Evolutionary conservation across 2,113 vertebrate genomes (phyloP).

Genomic region (Phocoena phocoena): DNA sequence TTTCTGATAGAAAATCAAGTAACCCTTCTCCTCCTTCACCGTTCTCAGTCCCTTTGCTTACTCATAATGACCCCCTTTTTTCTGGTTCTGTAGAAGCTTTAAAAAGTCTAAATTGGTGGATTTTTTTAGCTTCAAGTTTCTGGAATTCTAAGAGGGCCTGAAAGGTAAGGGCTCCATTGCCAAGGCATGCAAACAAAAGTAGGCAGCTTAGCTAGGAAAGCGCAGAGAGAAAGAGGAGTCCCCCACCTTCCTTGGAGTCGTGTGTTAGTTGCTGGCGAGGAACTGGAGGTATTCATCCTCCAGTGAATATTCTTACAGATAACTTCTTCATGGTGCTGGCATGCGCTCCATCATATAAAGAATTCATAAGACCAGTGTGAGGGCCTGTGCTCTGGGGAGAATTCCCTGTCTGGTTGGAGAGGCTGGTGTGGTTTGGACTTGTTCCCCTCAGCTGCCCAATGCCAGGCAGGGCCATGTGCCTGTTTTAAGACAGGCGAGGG

Average conservation of each 20-base stretch:
- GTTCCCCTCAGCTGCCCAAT: background rate
- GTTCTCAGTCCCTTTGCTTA: background rate
- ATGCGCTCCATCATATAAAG: background rate
- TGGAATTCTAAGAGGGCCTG: background rate
- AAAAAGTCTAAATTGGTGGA: background rate
- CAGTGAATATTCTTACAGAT: background rate
- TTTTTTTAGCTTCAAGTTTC: background rate
- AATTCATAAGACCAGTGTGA: background rate
- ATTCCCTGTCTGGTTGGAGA: background rate
- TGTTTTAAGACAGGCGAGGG: fast-evolving
- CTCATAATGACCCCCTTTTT: background rate
- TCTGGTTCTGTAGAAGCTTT: background rate
- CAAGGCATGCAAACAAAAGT: background rate
- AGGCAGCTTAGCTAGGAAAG: background rate
- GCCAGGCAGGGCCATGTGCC: background rate
- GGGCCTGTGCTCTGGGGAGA: fast-evolving
- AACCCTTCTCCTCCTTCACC: background rate
- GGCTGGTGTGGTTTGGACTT: background rate
- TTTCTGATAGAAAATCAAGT: conserved; percentile 14
- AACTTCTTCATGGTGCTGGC: background rate
- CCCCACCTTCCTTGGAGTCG: too few relatives aligned
- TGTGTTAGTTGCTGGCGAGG: background rate
- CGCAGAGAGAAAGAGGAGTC: background rate
- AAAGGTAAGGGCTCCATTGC: background rate
- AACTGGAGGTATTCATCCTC: background rate